phyloP scores from a whole-genome alignment of 1,140 invertebrate species.

The Eupeodes corollae region DNA sequence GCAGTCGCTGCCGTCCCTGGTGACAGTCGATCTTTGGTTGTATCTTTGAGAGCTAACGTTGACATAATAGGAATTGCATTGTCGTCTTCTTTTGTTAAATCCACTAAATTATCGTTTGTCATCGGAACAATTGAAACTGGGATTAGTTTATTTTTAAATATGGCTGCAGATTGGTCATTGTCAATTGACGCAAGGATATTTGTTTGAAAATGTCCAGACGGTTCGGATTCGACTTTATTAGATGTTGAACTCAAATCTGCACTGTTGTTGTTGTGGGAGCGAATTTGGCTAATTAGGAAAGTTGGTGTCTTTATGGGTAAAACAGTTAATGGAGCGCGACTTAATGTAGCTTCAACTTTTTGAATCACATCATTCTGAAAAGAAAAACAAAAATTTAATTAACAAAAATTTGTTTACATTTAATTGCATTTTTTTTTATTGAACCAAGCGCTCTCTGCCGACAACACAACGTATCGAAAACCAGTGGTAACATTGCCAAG shows the following conservation, averaged over 20 bases:
- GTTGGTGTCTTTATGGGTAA: slow-evolving; percentile 55
- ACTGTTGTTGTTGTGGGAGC: slow-evolving; percentile 15
- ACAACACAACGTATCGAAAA: too few species aligned
- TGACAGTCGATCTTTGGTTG: slow-evolving; percentile 2
- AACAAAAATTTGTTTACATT: too few species aligned
- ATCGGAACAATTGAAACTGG: too few species aligned
- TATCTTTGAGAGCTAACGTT: slow-evolving; percentile 20
- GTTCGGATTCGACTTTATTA: background rate
- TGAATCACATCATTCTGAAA: slow-evolving; percentile 54
- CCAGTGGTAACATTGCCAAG: too few species aligned
- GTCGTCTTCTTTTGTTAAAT: too few species aligned
- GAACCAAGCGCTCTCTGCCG: too few species aligned
- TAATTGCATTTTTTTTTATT: too few species aligned
- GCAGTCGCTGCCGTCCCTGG: background rate
- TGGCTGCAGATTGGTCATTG: background rate
- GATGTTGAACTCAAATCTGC: slow-evolving; percentile 4
- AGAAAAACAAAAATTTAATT: background rate
- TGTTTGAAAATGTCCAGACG: slow-evolving; percentile 20
- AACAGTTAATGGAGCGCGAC: slow-evolving; percentile 58
- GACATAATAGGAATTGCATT: background rate
- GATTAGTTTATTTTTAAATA: background rate
- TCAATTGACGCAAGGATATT: slow-evolving; percentile 20
- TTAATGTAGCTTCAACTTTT: slow-evolving; percentile 52
- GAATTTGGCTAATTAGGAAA: slow-evolving; percentile 23
- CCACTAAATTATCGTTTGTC: too few species aligned